Conservation (phyloP, 2,113 vertebrate species). For the Cebidichthys violaceus region DNA sequence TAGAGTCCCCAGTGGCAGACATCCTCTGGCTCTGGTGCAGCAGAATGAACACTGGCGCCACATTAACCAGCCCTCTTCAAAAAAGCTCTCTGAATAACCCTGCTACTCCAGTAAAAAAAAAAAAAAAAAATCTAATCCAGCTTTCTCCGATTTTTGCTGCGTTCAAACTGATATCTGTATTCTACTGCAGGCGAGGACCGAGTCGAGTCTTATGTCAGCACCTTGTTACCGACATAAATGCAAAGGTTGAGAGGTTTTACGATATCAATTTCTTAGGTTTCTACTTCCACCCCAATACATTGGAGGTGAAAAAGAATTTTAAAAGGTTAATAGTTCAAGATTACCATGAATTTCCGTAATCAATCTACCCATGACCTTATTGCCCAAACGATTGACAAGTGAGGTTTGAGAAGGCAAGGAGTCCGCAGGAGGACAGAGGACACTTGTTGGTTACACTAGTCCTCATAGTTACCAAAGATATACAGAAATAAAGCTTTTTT, state of each 20-base stretch:
- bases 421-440: conserved; percentile 6
- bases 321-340: conserved; percentile 4
- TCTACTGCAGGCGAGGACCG: conserved; percentile 10
- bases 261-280: background rate
- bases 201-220: conserved; percentile 17
- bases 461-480: background rate
- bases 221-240: background rate
- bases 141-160: conserved; percentile 24
- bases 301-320: background rate
- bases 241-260: background rate
- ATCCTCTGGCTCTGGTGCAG: conserved; percentile 54
- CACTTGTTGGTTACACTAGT: background rate
- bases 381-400: background rate
- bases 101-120: conserved; percentile 50
- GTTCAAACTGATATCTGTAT: conserved; percentile 28
- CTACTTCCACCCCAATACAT: background rate
- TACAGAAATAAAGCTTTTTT: background rate
- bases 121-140: conserved; percentile 48
- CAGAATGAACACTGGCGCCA: conserved; percentile 61
- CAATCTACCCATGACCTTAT: background rate
- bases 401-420: background rate
- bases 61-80: conserved; percentile 64
- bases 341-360: background rate
- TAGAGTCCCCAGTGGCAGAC: conserved; percentile 40
- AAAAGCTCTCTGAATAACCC: conserved; percentile 57